These are phyloP conservation scores for Holothuria leucospilota DNA, from an alignment of 53 echinoderm and acorn worm species.

Conservation along the genomic window DNA sequence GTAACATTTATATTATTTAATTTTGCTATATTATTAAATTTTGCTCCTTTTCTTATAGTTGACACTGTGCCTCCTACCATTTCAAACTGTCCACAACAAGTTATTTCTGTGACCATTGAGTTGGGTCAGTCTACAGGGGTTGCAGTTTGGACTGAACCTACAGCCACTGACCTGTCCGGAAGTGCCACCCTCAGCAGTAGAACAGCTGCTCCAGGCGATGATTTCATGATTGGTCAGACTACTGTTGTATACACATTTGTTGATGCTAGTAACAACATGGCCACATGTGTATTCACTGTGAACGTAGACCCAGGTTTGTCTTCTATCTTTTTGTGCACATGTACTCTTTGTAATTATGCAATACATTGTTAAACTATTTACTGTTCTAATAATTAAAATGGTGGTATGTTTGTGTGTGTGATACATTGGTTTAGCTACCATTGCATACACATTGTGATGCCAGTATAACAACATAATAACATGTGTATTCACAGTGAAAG, in stretches of 20 bases:
- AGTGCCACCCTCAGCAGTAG: background rate
- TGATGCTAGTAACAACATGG: constrained; percentile 61
- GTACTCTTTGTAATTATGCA: no score
- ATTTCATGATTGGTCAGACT: constrained; percentile 12
- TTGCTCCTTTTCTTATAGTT: background rate
- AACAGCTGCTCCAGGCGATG: constrained; percentile 13
- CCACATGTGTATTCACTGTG: constrained; percentile 62
- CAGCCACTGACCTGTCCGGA: constrained; percentile 73
- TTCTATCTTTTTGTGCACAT: no score
- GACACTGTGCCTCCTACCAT: constrained; percentile 28
- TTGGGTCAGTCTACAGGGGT: constrained; percentile 17
- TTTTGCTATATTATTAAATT: no score
- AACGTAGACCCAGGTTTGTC: constrained; percentile 62
- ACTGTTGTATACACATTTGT: constrained; percentile 59
- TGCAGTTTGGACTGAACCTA: constrained; percentile 51
- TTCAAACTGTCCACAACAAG: constrained; percentile 19
- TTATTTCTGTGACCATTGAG: constrained; percentile 30
- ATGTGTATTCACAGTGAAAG: no score
- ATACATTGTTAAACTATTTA: no score
- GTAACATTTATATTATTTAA: no score
- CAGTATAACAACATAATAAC: no score
- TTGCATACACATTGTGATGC: no score
- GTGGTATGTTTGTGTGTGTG: no score
- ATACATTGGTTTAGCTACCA: no score
- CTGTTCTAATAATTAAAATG: no score